phyloP scores from a whole-genome alignment of 2,888 invertebrate genomes.

The Cryptops parisi region DNA sequence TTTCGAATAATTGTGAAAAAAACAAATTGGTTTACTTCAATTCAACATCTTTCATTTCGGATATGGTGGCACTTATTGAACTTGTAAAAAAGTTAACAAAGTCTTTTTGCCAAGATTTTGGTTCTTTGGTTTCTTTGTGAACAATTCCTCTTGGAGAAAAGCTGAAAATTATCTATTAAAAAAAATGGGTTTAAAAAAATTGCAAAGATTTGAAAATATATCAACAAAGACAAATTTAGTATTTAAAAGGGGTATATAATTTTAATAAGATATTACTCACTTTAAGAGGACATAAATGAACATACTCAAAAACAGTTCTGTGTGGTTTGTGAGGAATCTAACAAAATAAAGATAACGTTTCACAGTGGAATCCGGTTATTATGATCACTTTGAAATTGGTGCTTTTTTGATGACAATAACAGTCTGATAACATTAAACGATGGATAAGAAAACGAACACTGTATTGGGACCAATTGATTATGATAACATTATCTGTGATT shows the following conservation, averaged over 20 bases:
- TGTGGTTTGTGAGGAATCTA: constrained; percentile 24
- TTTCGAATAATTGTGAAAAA: not conserved
- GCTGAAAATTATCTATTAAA: constrained; percentile 36
- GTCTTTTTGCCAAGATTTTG: constrained; percentile 39
- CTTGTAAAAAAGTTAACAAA: constrained; percentile 47
- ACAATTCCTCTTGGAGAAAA: constrained; percentile 37
- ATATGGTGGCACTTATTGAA: constrained; percentile 47
- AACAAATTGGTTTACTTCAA: constrained; percentile 36
- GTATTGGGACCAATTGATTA: too few species aligned
- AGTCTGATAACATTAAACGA: too few species aligned
- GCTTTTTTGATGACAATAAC: too few species aligned
- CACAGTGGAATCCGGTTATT: not conserved
- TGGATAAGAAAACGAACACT: too few species aligned
- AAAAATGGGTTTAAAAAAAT: not conserved
- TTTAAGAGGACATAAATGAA: constrained; percentile 32
- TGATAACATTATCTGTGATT: too few species aligned
- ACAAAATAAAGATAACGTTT: not conserved
- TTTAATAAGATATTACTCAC: constrained; percentile 21
- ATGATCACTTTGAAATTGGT: too few species aligned
- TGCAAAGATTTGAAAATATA: constrained; percentile 5
- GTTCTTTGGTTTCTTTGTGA: constrained; percentile 25
- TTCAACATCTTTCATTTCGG: constrained; percentile 49
- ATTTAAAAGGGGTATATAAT: too few species aligned
- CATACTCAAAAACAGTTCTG: constrained; percentile 29
- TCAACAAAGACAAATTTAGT: not conserved